Evolutionary conservation across 2,113 vertebrate species (phyloP), one percentile per base, ranked within the genome.

Genomic region (Alligator mississippiensis): DNA sequence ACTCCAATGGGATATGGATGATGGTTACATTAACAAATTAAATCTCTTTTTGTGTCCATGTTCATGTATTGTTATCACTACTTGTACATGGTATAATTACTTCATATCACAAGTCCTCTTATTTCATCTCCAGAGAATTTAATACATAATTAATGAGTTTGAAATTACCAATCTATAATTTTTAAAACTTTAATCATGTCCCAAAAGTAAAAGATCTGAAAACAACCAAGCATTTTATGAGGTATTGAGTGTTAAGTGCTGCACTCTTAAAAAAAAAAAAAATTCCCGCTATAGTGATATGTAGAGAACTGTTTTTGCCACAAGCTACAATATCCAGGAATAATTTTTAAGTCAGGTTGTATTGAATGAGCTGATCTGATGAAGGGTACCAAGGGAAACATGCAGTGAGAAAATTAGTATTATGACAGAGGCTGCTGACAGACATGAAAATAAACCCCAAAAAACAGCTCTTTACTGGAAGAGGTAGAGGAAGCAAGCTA

Each of bases 41-140:
- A 96, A 88, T 93, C 89, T 90, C 74, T 74, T 93, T 93, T 88
- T 79, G 15, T 93, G 89, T 87, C 90, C 90, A 90, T 82, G 91
- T 81, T 13, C 57, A 11, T 60, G 25, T 88, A 80, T 77, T 91
- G 34, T 74, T 87, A 88, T 38, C 57, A 57, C 58, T 87, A 57
- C 77, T 95, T 95, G 84, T 78, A 55, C 34, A 70, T 5, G 59
- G 27, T 60, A 21, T 3, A 22, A 80, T 55, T 74, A 85, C 54
- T 77, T 84, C 62, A 19, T 66, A 61, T 77, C 75, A 94, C 72
- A 34, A 21, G 27, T 6, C 68, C 78, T 2, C 21, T 74, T 63
- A 24, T 60, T 30, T 9, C 64, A 24, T 68, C 22, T 72, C 24
- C 0, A 2, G 57, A 47, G 89, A 90, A 83, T 61, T 5, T 10